A percentile compares a stretch with the other conserved stretches of the same genome.
Evolutionary conservation across 2,113 vertebrate genomes (phyloP).

Genomic region (Hassar affinis): DNA sequence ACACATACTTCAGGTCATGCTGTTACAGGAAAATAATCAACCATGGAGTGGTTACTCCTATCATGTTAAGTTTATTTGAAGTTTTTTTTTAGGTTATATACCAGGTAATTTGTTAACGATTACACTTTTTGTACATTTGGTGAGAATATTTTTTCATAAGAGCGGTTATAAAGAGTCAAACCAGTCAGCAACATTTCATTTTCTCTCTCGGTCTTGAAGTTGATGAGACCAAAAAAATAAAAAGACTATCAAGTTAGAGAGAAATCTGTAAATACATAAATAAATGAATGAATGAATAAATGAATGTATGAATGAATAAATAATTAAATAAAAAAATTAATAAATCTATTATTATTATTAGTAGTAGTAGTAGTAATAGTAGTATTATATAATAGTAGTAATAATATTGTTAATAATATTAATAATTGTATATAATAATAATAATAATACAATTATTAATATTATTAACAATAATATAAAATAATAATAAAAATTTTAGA

Average conservation of each 20-base stretch:
- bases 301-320: too few relatives aligned
- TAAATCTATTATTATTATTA: too few relatives aligned
- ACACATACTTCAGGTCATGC: neutral
- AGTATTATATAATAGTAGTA: too few relatives aligned
- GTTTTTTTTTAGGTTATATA: too few relatives aligned
- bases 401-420: too few relatives aligned
- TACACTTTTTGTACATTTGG: neutral
- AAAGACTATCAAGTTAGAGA: neutral
- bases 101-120: neutral
- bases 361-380: too few relatives aligned
- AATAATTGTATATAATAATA: too few relatives aligned
- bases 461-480: too few relatives aligned
- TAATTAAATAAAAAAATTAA: too few relatives aligned
- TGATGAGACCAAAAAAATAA: neutral
- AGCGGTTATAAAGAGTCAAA: neutral
- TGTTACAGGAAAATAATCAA: neutral
- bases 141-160: neutral
- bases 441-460: too few relatives aligned
- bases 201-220: neutral
- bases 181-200: neutral
- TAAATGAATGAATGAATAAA: too few relatives aligned
- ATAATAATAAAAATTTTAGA: too few relatives aligned
- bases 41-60: neutral
- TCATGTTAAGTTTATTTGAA: neutral
- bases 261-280: neutral